These are phyloP conservation scores for Pomatorhinus ruficollis DNA, from an alignment of 2,113 vertebrate species.

Conservation along the genomic window DNA sequence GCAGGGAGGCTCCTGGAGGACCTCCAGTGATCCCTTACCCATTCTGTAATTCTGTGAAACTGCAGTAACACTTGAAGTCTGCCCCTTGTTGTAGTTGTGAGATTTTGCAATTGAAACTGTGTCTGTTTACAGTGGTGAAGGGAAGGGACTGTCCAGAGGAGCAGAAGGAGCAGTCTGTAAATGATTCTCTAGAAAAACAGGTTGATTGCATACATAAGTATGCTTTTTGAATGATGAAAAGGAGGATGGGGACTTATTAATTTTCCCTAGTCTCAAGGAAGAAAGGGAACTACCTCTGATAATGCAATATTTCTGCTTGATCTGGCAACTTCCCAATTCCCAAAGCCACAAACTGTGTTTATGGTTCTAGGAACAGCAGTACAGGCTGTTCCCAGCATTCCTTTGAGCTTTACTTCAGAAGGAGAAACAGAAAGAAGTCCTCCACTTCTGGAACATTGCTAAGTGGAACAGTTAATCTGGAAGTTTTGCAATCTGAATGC, in stretches of 20 bases:
- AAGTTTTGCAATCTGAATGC: background rate
- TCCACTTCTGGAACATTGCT: background rate
- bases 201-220: background rate
- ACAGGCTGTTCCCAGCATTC: slow-evolving; percentile 3
- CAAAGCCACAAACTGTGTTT: background rate
- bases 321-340: background rate
- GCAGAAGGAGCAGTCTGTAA: background rate
- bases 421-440: background rate
- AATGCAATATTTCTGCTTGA: background rate
- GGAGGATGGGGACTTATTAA: background rate
- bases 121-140: background rate
- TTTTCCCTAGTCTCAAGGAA: background rate
- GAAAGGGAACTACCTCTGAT: background rate
- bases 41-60: background rate
- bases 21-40: background rate
- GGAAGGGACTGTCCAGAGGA: background rate
- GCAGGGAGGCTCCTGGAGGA: background rate
- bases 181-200: background rate
- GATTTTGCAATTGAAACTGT: background rate
- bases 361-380: slow-evolving; percentile 18
- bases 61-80: background rate
- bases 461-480: background rate
- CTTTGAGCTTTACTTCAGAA: background rate
- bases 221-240: background rate
- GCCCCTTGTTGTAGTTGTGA: background rate